phyloP scores from a whole-genome alignment of 2,113 vertebrate genomes.

The Ceyx melanurus region DNA sequence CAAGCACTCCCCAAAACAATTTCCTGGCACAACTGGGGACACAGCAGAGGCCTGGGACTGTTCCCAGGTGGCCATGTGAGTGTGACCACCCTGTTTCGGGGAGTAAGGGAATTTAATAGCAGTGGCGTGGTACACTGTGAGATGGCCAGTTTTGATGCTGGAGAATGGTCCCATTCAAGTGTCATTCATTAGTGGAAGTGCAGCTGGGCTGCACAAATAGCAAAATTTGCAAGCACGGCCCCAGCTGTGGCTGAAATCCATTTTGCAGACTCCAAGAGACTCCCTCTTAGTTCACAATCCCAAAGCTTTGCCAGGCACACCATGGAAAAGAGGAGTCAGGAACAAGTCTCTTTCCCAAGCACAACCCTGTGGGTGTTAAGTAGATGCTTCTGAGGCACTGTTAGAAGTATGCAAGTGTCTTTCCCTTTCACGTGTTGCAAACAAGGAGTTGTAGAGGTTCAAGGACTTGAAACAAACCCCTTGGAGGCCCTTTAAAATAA shows the following conservation, averaged over 20 bases:
- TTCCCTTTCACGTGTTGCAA: neutral
- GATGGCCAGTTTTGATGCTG: neutral
- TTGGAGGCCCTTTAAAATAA: neutral
- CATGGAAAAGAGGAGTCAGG: neutral
- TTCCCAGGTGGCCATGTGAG: neutral
- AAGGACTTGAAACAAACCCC: neutral
- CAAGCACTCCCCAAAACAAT: constrained; percentile 26
- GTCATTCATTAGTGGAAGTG: constrained; percentile 26
- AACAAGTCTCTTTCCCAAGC: neutral
- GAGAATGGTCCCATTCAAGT: neutral
- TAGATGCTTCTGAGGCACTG: neutral
- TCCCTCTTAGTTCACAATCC: neutral
- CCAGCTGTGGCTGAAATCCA: neutral
- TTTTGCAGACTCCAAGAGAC: neutral
- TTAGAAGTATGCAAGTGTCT: neutral
- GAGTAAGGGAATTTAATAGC: neutral
- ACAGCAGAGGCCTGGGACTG: neutral
- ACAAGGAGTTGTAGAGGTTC: neutral
- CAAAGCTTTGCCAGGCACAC: neutral
- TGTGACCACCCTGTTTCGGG: constrained; percentile 21
- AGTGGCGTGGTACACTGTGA: neutral
- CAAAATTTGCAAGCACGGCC: neutral
- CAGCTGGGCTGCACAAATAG: neutral
- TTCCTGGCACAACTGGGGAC: neutral
- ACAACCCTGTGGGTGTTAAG: neutral